Evolutionary conservation across 2,797 vertebrate genomes (phyloP).

Genomic region (Acrossocheilus fasciatus): DNA sequence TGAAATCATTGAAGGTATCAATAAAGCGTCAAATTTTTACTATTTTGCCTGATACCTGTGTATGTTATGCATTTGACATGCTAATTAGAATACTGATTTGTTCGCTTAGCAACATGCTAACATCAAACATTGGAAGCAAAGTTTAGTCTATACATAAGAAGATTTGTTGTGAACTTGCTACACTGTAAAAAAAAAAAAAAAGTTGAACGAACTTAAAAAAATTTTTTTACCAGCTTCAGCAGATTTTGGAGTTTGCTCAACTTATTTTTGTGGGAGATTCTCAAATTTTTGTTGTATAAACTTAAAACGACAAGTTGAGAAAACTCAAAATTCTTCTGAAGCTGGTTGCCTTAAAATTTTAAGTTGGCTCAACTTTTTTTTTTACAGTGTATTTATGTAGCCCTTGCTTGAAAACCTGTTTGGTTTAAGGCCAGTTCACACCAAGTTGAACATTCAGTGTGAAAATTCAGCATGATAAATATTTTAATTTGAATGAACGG

Average conservation of each 20-base stretch:
- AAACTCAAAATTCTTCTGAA: too few relatives aligned
- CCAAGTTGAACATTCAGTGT: neutral
- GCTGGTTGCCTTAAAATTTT: too few relatives aligned
- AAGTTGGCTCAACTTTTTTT: too few relatives aligned
- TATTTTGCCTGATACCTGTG: neutral
- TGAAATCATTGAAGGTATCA: neutral
- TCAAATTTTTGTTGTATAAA: too few relatives aligned
- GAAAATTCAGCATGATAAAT: neutral
- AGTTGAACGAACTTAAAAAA: too few relatives aligned
- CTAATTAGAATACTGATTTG: neutral
- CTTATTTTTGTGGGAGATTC: too few relatives aligned
- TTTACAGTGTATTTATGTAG: neutral
- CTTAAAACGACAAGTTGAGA: too few relatives aligned
- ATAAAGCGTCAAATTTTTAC: neutral
- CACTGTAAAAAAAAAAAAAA: too few relatives aligned
- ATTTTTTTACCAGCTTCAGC: too few relatives aligned
- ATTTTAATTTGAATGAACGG: neutral
- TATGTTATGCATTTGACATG: too few relatives aligned
- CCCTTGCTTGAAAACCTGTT: neutral
- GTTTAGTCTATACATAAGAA: neutral
- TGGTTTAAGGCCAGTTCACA: slow-evolving; percentile 1
- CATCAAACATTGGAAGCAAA: neutral
- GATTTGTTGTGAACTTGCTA: neutral
- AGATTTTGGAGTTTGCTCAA: too few relatives aligned
- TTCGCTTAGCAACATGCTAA: neutral